Evolutionary conservation across 2,113 vertebrate genomes (phyloP).

Genomic region (Oreochromis aureus): DNA sequence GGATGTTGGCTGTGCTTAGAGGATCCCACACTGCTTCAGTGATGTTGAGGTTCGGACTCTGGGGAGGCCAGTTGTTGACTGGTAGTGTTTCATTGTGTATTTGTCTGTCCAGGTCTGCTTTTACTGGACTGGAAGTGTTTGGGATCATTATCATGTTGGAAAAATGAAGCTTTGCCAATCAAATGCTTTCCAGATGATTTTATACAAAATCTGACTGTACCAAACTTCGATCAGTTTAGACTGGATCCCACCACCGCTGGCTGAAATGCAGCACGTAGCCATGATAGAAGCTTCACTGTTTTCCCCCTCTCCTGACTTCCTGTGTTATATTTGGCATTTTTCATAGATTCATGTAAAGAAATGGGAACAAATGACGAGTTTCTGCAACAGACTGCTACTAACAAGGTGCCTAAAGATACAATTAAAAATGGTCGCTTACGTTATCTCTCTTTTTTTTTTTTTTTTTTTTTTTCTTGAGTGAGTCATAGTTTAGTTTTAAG

Average conservation of each 20-base stretch:
- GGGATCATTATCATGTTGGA: neutral
- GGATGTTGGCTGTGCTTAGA: neutral
- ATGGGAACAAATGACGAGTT: neutral
- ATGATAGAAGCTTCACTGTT: no score
- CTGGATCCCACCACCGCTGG: no score
- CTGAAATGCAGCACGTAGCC: no score
- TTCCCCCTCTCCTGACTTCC: no score
- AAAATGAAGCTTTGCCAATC: neutral
- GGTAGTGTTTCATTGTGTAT: neutral
- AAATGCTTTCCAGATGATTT: neutral
- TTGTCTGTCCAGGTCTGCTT: neutral
- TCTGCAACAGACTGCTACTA: neutral
- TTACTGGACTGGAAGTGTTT: neutral
- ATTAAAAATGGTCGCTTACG: neutral
- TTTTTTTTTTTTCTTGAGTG: neutral
- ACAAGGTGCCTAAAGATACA: neutral
- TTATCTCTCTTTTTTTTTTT: neutral
- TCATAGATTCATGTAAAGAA: no score
- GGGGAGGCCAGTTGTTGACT: neutral
- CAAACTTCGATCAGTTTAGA: no score
- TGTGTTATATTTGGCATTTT: no score
- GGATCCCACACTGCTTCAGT: neutral
- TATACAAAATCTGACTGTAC: neutral
- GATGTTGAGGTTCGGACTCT: neutral
- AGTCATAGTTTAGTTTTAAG: neutral